phyloP scores from a whole-genome alignment of 2,113 vertebrate species.

The Vulpes vulpes region DNA sequence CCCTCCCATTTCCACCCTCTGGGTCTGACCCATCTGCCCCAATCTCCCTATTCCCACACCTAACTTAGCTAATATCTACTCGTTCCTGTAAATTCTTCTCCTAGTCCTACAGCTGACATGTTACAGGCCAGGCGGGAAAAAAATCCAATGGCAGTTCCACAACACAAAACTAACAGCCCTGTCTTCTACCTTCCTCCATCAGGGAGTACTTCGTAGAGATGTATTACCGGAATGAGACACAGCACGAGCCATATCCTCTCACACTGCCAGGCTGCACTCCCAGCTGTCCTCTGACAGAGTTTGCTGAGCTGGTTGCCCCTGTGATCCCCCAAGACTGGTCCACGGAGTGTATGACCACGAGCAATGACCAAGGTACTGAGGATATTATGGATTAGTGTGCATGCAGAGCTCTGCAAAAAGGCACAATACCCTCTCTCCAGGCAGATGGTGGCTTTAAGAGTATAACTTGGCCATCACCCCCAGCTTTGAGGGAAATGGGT shows the following conservation, averaged over 20 bases:
- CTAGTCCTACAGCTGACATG: neutral
- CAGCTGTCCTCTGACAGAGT: conserved; percentile 90
- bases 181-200: conserved; percentile 45
- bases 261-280: conserved; percentile 90
- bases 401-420: neutral
- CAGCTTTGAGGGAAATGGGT: conserved; percentile 14
- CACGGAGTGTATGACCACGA: conserved; percentile 86
- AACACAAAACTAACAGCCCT: neutral
- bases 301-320: conserved; percentile 88
- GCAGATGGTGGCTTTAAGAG: neutral
- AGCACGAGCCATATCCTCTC: conserved; percentile 87
- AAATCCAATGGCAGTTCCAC: neutral
- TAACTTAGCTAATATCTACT: neutral
- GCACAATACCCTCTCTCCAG: neutral
- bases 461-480: neutral
- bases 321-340: conserved; percentile 90
- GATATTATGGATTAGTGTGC: neutral
- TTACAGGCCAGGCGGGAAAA: neutral
- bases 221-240: conserved; percentile 90
- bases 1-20: neutral
- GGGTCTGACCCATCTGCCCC: neutral
- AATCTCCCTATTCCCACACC: neutral
- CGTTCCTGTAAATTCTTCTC: neutral
- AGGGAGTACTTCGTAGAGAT: conserved; percentile 90
- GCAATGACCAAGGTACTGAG: conserved; percentile 83